Evolutionary conservation across 2,888 invertebrate species (phyloP), one percentile per base, ranked within the genome.

Genomic region (Cinara cedri): DNA sequence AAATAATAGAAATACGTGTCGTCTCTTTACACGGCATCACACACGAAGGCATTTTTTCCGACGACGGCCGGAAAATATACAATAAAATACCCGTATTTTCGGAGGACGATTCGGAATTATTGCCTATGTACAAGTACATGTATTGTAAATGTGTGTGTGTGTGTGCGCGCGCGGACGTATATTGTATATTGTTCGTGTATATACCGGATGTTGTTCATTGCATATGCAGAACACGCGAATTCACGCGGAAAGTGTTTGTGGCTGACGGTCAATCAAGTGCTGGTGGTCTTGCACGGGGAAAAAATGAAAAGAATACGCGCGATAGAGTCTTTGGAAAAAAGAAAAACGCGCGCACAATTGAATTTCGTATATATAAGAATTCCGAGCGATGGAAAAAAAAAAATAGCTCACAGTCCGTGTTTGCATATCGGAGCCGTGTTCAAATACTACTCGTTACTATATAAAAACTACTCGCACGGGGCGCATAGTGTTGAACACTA

Each of bases 251-350:
- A 78, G 76, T 78, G 76, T 78, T 66, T 78, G 76, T 24, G 76
- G 76, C 44, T 78, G 76, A 78, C 76, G 76, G 76, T 78, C 76
- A 78, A 78, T 78, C 76, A 78, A 60, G 76, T 10, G 13, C 55
- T 46, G 75, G 75, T 76, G 10, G 68, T 34, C 6, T 1, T 19
- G 14, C 57, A 24, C 13, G 24, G 1, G 13, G 24, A 62, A 51
- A 49, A 21, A 72, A 49, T 1, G 14, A 14, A 42, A 51, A 68
- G 14, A 62, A 72, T 24, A 8, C 13, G 62, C 44, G 44, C 51
- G 21, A 19, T 46, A n/a, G 10, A 72, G 75, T 46, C 55, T 76
- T 76, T 66, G 24, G 34, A 34, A 6, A 34, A 34, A 34, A 34
- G 6, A 34, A 34, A 34, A 34, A 6, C 34, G 46, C 55, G 66